These are phyloP conservation scores for Tursiops truncatus DNA, from an alignment of 2,113 vertebrate species.

Conservation along the genomic window DNA sequence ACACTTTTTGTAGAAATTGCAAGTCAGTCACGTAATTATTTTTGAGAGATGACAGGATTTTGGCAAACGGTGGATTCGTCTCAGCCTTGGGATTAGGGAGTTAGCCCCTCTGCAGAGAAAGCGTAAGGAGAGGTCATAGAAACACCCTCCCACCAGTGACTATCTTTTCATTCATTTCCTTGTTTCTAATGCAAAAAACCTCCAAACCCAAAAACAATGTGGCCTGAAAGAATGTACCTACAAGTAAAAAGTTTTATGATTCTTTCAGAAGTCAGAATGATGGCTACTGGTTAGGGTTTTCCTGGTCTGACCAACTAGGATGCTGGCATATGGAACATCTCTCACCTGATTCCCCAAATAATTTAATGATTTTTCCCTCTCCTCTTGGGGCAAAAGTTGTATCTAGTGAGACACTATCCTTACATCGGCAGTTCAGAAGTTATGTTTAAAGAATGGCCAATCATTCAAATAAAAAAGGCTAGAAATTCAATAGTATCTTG, in stretches of 20 bases:
- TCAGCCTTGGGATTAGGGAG: not conserved
- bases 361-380: conserved; percentile 68
- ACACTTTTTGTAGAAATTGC: not conserved
- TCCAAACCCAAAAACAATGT: not conserved
- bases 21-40: conserved; percentile 9
- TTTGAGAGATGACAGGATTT: conserved; percentile 24
- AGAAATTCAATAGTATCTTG: conserved; percentile 58
- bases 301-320: conserved; percentile 16
- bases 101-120: not conserved
- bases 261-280: conserved; percentile 10
- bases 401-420: conserved; percentile 56
- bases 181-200: not conserved
- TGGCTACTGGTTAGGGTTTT: conserved; percentile 36
- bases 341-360: conserved; percentile 37
- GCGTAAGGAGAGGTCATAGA: not conserved
- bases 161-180: not conserved
- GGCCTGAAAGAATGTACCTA: not conserved
- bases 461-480: conserved; percentile 56
- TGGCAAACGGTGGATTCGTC: not conserved
- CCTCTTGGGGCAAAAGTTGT: conserved; percentile 54
- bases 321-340: conserved; percentile 41
- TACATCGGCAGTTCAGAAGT: conserved; percentile 62
- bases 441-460: conserved; percentile 59
- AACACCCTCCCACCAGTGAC: not conserved
- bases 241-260: conserved; percentile 34